Evolutionary conservation across 2,113 vertebrate species (phyloP), one percentile per base, ranked within the genome.

Genomic region (Oncorhynchus keta): DNA sequence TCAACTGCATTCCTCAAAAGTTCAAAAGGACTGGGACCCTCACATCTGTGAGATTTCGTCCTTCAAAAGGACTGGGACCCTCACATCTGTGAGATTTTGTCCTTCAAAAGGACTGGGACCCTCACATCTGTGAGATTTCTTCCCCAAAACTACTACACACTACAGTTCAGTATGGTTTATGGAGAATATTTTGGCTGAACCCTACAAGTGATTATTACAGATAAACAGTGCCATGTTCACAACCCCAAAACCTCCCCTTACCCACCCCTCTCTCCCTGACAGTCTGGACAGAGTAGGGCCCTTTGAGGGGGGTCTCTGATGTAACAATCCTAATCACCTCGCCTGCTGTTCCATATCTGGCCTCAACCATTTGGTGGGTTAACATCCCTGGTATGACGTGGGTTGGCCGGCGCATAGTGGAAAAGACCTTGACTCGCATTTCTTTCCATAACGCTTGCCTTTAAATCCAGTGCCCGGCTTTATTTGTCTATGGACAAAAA

Each of bases 371-470:
- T 45, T 18, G 74, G 76, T 51, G 70, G 76, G 68, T 64, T 13
- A 18, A 73, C 67, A 69, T 73, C 73, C 67, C 69, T 71, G 84
- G 85, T 78, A 83, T 88, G 89, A 91, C 82, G 84, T 70, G 85
- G 87, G 85, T 85, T 88, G 88, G 88, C 84, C 68, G 2, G 64
- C 0, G 14, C 13, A 48, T 51, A 70, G 81, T 87, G 88, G 87
- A 89, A 91, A 90, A 87, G 85, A 85, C 85, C 88, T 86, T 77
- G 24, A 69, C 71, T 81, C 20, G 71, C 68, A 75, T 83, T 79
- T 84, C 81, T 86, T 89, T 90, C 87, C 86, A 82, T 73, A 55
- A 76, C 59, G 78, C 71, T 49, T 76, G 68, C 59, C 78, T 72
- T 66, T 66, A 77, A 77, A 81, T 78, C 77, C 83, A 79, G 73